Evolutionary conservation across 2,113 vertebrate genomes (phyloP), one percentile per base, ranked within the genome.

Genomic region (Malurus elegans): DNA sequence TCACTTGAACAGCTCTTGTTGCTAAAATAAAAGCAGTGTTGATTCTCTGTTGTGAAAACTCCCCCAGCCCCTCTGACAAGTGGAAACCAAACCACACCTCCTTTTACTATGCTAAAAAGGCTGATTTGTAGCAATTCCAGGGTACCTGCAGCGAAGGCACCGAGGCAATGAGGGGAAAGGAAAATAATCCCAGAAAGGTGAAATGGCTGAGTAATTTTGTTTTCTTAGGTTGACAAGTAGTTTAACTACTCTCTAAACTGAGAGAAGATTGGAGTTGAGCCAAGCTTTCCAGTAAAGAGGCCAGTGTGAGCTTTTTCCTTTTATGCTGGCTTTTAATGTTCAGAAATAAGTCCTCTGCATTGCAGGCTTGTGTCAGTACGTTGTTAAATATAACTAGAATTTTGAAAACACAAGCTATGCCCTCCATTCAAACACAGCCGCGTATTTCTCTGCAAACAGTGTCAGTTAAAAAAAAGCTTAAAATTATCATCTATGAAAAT

Each of bases 21-120:
- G 89, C 96, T 97, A 96, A 96, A 97, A 95, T 95, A 97, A 88
- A 96, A 94, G 75, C 71, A 20, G 81, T 65, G 57, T 90, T 90
- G 93, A 64, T 75, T 88, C 78, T 94, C 53, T 69, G 75, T 90
- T 93, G 90, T 90, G 95, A 81, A 93, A 87, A 69, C 75, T 95
- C 81, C 88, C 61, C 56, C 88, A 86, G 90, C 79, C 65, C 80
- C 94, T 87, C 42, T 73, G 71, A 91, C 57, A 67, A 85, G 79
- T 7, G 1, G 67, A 53, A 81, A 75, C 9, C 81, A 71, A 95
- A 76, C 79, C 83, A 74, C 92, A 79, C 93, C 91, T 93, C 71
- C 67, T 82, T 93, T 78, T 79, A 93, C 48, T 48, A 36, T 18
- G 60, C 31, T 26, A 8, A 54, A 85, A 92, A 73, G 9, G 42